Conservation (phyloP, 2,113 vertebrate species). For the Aegypius monachus region DNA sequence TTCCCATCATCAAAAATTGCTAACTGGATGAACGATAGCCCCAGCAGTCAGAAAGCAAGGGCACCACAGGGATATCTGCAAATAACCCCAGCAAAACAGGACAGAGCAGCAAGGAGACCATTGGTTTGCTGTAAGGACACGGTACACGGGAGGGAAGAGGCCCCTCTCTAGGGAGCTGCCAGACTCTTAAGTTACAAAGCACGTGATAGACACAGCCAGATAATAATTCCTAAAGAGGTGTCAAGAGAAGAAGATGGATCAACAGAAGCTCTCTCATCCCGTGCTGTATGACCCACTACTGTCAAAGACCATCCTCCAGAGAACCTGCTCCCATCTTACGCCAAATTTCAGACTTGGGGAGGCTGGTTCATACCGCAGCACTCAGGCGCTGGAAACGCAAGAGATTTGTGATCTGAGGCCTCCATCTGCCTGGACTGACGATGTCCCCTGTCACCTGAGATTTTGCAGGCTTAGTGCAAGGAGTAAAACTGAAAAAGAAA, state of each 20-base stretch:
- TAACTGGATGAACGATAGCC: neutral
- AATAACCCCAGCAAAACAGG: neutral
- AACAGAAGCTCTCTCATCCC: neutral
- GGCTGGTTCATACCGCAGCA: neutral
- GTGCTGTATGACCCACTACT: neutral
- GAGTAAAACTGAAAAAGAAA: neutral
- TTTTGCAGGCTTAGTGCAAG: neutral
- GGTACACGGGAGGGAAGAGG: neutral
- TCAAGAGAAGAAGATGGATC: neutral
- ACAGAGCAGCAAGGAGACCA: neutral
- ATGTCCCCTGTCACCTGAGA: neutral
- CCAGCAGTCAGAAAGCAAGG: neutral
- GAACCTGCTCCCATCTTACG: neutral
- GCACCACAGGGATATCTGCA: neutral
- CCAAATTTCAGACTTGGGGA: neutral
- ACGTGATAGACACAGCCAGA: neutral
- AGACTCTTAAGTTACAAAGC: neutral
- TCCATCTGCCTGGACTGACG: neutral
- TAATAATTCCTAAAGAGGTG: neutral
- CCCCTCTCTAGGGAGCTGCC: neutral
- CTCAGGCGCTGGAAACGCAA: neutral
- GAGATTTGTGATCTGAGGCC: neutral
- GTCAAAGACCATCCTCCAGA: neutral
- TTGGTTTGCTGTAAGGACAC: accelerated
- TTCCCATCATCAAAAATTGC: neutral